Evolutionary conservation across 1,140 invertebrate species (phyloP).

Genomic region (Drosophila teissieri): DNA sequence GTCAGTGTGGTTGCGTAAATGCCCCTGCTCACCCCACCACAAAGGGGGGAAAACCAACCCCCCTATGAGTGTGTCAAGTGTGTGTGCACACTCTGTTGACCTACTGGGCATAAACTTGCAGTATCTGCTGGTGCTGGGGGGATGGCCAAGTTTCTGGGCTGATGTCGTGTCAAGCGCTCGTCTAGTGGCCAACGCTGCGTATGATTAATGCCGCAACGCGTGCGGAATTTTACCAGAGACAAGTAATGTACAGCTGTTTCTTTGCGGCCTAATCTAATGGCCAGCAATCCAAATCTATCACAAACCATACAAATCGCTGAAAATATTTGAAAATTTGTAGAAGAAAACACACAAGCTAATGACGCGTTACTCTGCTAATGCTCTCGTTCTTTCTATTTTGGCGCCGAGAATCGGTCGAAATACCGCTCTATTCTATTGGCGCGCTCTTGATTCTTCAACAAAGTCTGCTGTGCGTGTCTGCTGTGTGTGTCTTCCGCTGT

Average conservation of each 20-base stretch:
- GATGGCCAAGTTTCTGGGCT: conserved; percentile 9
- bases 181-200: conserved; percentile 42
- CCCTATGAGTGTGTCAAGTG: conserved; percentile 55
- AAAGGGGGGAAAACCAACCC: background rate
- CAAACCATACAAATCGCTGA: conserved; percentile 30
- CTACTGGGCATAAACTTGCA: conserved; percentile 20
- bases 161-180: conserved; percentile 3
- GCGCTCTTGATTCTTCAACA: conserved; percentile 16
- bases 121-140: background rate
- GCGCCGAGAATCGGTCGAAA: conserved; percentile 7
- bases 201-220: conserved; percentile 61
- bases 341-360: conserved; percentile 47
- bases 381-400: conserved; percentile 11
- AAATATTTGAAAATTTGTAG: conserved; percentile 75
- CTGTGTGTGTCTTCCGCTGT: conserved; percentile 19
- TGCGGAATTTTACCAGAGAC: conserved; percentile 52
- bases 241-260: conserved; percentile 43
- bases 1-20: conserved; percentile 26
- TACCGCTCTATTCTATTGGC: background rate
- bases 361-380: conserved; percentile 5
- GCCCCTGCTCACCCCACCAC: background rate
- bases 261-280: conserved; percentile 59
- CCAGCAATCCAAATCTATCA: conserved; percentile 57
- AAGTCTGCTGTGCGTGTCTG: conserved; percentile 14
- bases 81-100: conserved; percentile 59